Evolutionary conservation across 2,797 vertebrate genomes (phyloP), one percentile per base, ranked within the genome.

Genomic region (Mus caroli): DNA sequence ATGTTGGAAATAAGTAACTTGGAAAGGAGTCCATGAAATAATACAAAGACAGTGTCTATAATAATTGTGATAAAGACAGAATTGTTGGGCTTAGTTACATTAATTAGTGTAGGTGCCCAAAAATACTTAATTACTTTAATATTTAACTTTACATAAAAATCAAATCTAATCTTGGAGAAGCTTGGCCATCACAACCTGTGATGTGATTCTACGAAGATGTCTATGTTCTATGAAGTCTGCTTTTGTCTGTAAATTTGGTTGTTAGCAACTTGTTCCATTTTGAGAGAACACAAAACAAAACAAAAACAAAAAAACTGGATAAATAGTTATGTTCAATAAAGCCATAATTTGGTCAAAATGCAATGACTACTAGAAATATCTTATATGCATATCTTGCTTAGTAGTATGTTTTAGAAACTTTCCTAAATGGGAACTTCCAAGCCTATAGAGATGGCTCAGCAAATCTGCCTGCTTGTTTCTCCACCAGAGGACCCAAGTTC

Each of bases 121-220:
- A 73, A 85, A 75, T 82, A 11, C 17, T 34, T 60, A 15, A 37
- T 62, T 69, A 52, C 1, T 62, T 94, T 76, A 76, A 52, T 76
- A 85, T 85, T 91, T 40, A 31, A 24, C 89, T 77, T 80, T 52
- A 34, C 62, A 76, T 69, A 5, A 86, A 83, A 64, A 24, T 12
- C 37, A 46, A 34, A 92, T 75, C 13, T 94, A 92, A 90, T 71
- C 82, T 60, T 80, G 17, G 50, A 60, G 50, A 76, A 69, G 31
- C 13, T 43, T 46, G 60, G 1, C 26, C 15, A 9, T 75, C 43
- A 94, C 31, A 43, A 26, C 12, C 92, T 77, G 6, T 80, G 73
- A n/a, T 34, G 54, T 6, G 50, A 54, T 37, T 40, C 43, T 62
- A 43, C 37, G 9, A 4, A 78, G 2, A 19, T 85, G 50, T 52